A percentile compares a stretch with the other conserved stretches of the same genome.
phyloP scores from a whole-genome alignment of 2,797 vertebrate species.

The Nyctalus aviator region DNA sequence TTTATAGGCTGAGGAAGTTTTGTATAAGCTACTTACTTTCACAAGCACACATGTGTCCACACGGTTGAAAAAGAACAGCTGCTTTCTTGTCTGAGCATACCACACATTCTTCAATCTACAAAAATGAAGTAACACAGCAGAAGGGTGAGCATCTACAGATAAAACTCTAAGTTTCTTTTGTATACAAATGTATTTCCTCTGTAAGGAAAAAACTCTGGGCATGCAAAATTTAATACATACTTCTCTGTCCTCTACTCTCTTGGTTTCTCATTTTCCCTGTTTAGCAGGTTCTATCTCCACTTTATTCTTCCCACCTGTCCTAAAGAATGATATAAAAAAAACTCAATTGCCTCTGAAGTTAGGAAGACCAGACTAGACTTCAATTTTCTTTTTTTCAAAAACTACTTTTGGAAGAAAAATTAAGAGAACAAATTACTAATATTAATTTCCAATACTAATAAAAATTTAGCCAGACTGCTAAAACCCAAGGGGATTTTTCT shows the following conservation, averaged over 20 bases:
- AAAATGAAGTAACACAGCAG: slow-evolving; percentile 32
- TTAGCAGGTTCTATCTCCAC: background rate
- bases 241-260: background rate
- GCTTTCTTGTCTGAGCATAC: slow-evolving; percentile 99
- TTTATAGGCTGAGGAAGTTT: slow-evolving; percentile 15
- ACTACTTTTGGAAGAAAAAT: background rate
- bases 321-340: background rate
- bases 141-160: slow-evolving; percentile 1
- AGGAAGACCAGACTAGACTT: background rate
- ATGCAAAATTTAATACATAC: background rate
- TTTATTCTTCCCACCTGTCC: background rate
- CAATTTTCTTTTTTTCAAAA: background rate
- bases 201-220: background rate
- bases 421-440: slow-evolving; percentile 9
- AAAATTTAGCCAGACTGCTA: slow-evolving; percentile 34
- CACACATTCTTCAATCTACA: slow-evolving; percentile 99
- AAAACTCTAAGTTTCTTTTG: background rate
- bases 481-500: background rate
- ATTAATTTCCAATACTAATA: slow-evolving; percentile 44
- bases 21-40: slow-evolving; percentile 94
- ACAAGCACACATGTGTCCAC: slow-evolving; percentile 99
- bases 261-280: background rate
- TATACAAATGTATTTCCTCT: background rate
- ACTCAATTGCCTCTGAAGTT: background rate
- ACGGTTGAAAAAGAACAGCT: slow-evolving; percentile 98